Percentiles rank a stretch among this genome's conserved stretches.
phyloP scores from a whole-genome alignment of 1,140 invertebrate genomes.

The Calliopsis andreniformis region DNA sequence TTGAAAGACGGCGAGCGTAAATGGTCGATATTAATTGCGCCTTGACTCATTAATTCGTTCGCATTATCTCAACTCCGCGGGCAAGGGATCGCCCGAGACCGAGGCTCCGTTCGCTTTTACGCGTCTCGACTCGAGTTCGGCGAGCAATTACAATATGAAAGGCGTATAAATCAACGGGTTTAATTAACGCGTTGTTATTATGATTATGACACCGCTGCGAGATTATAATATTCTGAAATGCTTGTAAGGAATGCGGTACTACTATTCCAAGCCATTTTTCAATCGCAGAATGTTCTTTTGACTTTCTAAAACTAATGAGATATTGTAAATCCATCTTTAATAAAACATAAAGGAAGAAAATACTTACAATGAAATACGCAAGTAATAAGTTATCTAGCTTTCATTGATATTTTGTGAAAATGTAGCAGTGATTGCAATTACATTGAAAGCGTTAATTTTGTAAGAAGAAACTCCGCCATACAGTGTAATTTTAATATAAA shows the following conservation, averaged over 20 bases:
- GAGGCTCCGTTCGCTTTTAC: constrained; percentile 55
- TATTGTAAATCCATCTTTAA: not conserved
- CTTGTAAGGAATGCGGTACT: constrained; percentile 2
- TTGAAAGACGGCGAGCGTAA: constrained; percentile 45
- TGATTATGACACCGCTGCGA: constrained; percentile 71
- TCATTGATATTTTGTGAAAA: too few relatives aligned
- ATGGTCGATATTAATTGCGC: constrained; percentile 73
- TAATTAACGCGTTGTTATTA: constrained; percentile 81
- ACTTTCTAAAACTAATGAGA: not conserved
- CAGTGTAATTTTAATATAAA: too few relatives aligned
- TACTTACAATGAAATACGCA: too few relatives aligned
- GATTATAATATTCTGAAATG: constrained; percentile 72
- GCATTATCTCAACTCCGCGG: constrained; percentile 70
- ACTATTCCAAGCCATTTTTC: constrained; percentile 49
- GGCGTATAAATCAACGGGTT: constrained; percentile 78
- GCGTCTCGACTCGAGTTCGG: constrained; percentile 74
- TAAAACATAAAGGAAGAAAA: not conserved
- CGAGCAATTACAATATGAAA: constrained; percentile 81
- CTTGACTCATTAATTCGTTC: constrained; percentile 78
- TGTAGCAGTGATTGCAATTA: too few relatives aligned
- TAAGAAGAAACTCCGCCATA: too few relatives aligned
- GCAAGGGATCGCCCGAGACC: constrained; percentile 71
- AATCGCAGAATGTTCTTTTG: constrained; percentile 2
- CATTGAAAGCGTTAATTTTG: too few relatives aligned
- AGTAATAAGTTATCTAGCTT: too few relatives aligned